A percentile compares a stretch with the other conserved stretches of the same genome.
These are phyloP conservation scores for Yasuhikotakia modesta DNA, from an alignment of 2,797 vertebrate species.

Conservation along the genomic window DNA sequence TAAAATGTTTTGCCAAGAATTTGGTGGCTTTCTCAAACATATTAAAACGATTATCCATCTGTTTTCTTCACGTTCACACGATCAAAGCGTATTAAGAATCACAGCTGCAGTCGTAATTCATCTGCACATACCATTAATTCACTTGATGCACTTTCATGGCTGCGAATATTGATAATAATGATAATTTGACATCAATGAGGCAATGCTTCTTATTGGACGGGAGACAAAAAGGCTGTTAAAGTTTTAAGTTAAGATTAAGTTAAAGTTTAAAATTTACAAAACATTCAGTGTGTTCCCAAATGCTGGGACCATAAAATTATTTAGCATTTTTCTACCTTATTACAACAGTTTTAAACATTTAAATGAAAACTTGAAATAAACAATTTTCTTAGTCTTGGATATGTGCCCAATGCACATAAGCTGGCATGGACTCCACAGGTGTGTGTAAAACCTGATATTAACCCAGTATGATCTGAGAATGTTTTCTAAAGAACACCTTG, in stretches of 20 bases:
- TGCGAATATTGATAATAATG: conserved; percentile 67
- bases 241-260: conserved; percentile 22
- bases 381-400: background rate
- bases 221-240: conserved; percentile 69
- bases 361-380: no score
- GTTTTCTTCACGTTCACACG: conserved; percentile 25
- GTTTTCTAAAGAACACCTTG: background rate
- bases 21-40: conserved; percentile 47
- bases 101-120: conserved; percentile 79
- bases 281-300: conserved; percentile 14
- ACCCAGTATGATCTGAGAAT: background rate
- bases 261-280: conserved; percentile 26
- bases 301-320: background rate
- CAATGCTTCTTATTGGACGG: conserved; percentile 71
- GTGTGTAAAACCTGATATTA: background rate
- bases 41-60: conserved; percentile 56
- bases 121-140: conserved; percentile 75
- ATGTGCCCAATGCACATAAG: background rate
- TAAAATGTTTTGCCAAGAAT: conserved; percentile 52
- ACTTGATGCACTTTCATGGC: conserved; percentile 68
- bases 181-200: conserved; percentile 78
- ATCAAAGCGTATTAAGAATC: conserved; percentile 66
- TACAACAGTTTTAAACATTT: no score
- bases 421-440: background rate
- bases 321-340: background rate